Conservation (phyloP, 2,113 vertebrate genomes). For the Arizona elegans region DNA sequence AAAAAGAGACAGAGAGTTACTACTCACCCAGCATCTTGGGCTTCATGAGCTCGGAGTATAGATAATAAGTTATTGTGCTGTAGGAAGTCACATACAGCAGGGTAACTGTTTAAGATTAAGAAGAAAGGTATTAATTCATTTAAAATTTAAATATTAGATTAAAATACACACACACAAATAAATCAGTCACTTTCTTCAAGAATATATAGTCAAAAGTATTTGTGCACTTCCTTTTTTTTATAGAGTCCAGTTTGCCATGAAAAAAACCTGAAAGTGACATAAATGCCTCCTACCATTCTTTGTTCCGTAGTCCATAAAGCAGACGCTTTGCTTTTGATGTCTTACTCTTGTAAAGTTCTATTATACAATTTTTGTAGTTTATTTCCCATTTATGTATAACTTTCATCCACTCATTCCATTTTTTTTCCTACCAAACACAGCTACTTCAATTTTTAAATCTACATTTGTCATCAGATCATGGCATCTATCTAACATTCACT, state of each 20-base stretch:
- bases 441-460: background rate
- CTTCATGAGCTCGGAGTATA: constrained; percentile 97
- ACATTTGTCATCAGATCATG: background rate
- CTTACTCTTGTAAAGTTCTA: background rate
- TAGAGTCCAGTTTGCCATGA: background rate
- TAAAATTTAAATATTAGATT: background rate
- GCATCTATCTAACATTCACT: background rate
- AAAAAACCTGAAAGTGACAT: background rate
- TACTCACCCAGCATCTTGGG: constrained; percentile 96
- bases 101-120: constrained; percentile 80
- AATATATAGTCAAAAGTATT: background rate
- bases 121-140: constrained; percentile 34
- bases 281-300: background rate
- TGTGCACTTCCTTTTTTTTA: background rate
- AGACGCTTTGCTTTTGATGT: background rate
- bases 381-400: background rate
- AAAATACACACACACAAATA: background rate
- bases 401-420: background rate
- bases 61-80: constrained; percentile 99
- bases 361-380: background rate
- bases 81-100: constrained; percentile 98
- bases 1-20: background rate
- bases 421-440: background rate
- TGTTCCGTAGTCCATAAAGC: background rate
- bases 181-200: background rate